Evolutionary conservation across 2,113 vertebrate genomes (phyloP).

Genomic region (Percina caprodes): DNA sequence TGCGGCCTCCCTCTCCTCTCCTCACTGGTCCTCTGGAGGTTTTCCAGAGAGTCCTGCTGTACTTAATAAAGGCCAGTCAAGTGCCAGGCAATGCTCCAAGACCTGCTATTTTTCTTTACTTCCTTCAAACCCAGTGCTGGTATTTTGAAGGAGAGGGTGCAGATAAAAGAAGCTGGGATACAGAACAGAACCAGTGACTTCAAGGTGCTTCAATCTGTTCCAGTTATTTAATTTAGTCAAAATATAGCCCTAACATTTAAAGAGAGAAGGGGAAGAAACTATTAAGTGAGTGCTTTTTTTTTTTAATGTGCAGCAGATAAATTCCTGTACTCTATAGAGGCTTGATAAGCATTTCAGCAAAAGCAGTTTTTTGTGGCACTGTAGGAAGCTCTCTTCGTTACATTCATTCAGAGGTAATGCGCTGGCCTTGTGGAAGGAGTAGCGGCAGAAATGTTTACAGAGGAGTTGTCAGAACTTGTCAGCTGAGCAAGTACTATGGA

Average conservation of each 20-base stretch:
- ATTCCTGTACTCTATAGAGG: not conserved
- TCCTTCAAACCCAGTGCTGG: constrained; percentile 85
- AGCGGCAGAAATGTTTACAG: constrained; percentile 69
- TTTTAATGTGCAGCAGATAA: constrained; percentile 21
- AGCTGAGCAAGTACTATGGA: constrained; percentile 52
- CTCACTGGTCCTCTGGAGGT: constrained; percentile 82
- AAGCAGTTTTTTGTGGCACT: constrained; percentile 23
- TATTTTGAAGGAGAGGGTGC: constrained; percentile 52
- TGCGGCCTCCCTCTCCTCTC: constrained; percentile 68
- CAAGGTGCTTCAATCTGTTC: constrained; percentile 42
- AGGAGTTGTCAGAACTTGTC: constrained; percentile 77
- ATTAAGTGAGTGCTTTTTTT: constrained; percentile 32
- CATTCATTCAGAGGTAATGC: constrained; percentile 50
- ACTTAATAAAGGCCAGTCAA: constrained; percentile 92
- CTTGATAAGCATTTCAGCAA: constrained; percentile 11
- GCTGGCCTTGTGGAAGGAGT: constrained; percentile 52
- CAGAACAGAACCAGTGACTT: constrained; percentile 36
- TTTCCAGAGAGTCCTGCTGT: constrained; percentile 87
- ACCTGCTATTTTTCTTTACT: constrained; percentile 85
- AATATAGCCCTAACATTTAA: constrained; percentile 25
- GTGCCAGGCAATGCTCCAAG: constrained; percentile 88
- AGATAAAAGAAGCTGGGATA: constrained; percentile 52
- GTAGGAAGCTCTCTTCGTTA: constrained; percentile 36
- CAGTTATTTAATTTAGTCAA: constrained; percentile 44
- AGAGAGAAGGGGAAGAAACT: constrained; percentile 28